Percentiles rank a stretch among this genome's conserved stretches.
These are phyloP conservation scores for Alfaro cultratus DNA, from an alignment of 2,797 vertebrate species.

Conservation along the genomic window DNA sequence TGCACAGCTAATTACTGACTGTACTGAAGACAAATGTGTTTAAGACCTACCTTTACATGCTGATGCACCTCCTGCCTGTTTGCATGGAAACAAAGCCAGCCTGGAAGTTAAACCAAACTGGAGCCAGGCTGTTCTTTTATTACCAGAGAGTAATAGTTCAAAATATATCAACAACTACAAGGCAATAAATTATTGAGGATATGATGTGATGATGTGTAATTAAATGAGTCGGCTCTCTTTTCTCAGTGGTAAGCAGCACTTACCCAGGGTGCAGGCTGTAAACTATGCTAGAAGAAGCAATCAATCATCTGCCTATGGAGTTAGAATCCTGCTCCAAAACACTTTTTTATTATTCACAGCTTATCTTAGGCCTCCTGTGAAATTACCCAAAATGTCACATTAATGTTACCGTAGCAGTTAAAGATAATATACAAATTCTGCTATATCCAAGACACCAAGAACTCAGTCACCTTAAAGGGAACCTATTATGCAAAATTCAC, in stretches of 20 bases:
- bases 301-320: background rate
- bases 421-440: too few relatives aligned
- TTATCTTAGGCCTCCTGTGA: background rate
- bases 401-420: background rate
- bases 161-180: slow-evolving; percentile 1
- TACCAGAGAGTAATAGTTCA: background rate
- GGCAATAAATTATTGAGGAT: slow-evolving; percentile 6
- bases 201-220: slow-evolving; percentile 10
- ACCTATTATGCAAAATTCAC: too few relatives aligned
- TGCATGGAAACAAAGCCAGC: slow-evolving; percentile 20
- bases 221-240: background rate
- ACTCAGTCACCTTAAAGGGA: too few relatives aligned
- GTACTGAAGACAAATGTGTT: slow-evolving; percentile 58
- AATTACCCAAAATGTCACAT: background rate
- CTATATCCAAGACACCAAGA: too few relatives aligned
- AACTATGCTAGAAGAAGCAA: background rate
- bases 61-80: slow-evolving; percentile 24
- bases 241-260: background rate
- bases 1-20: slow-evolving; percentile 58
- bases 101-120: background rate
- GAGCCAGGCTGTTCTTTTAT: background rate
- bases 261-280: too few relatives aligned
- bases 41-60: slow-evolving; percentile 53
- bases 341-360: background rate
- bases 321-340: background rate